Percentiles rank a stretch among this genome's conserved stretches.
phyloP scores from a whole-genome alignment of 2,888 invertebrate species.

The Operophtera brumata region DNA sequence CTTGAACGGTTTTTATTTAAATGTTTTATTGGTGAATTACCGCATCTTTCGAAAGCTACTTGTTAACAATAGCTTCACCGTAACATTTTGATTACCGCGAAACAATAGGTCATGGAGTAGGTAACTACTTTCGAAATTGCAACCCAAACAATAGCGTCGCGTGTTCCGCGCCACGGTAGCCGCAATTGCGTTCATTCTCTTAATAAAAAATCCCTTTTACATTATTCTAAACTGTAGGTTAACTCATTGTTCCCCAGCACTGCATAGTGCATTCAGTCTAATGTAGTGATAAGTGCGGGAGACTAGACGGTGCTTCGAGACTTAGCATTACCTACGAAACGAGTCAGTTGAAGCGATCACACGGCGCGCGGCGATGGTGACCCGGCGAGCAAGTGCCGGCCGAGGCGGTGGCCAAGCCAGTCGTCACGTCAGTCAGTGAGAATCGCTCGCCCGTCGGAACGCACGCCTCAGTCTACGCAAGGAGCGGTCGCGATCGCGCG shows the following conservation, averaged over 20 bases:
- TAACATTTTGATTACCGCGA: constrained; percentile 53
- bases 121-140: constrained; percentile 54
- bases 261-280: constrained; percentile 21
- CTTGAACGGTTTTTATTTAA: constrained; percentile 2
- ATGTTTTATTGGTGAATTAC: constrained; percentile 26
- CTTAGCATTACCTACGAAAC: constrained; percentile 8
- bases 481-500: constrained; percentile 59
- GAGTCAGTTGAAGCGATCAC: constrained; percentile 9
- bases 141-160: constrained; percentile 51
- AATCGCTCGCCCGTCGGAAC: constrained; percentile 61
- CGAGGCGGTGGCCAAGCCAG: constrained; percentile 19
- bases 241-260: constrained; percentile 52
- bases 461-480: constrained; percentile 54
- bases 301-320: constrained; percentile 1
- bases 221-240: constrained; percentile 59
- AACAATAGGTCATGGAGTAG: constrained; percentile 64
- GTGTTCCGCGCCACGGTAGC: constrained; percentile 46
- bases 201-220: constrained; percentile 68
- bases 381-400: constrained; percentile 11
- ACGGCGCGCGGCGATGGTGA: background rate
- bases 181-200: constrained; percentile 53
- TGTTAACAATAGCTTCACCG: constrained; percentile 43
- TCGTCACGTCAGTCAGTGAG: constrained; percentile 50
- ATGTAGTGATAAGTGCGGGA: constrained; percentile 11
- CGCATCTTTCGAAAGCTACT: constrained; percentile 28